Conservation (phyloP, 2,797 vertebrate genomes). For the Tadarida brasiliensis region DNA sequence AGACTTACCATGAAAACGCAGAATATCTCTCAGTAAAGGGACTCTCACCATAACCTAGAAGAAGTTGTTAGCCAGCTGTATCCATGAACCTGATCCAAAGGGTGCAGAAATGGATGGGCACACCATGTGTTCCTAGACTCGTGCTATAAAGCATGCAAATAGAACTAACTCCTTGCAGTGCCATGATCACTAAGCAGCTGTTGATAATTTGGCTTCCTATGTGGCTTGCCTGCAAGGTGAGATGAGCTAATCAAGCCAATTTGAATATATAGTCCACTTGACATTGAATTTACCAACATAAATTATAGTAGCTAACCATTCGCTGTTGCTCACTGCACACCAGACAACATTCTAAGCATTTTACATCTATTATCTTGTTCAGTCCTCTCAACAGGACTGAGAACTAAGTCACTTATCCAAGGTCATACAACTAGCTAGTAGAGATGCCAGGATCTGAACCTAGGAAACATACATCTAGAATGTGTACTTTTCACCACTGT, state of each 20-base stretch:
- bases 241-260: constrained; percentile 56
- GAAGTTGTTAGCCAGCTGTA: background rate
- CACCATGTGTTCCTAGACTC: background rate
- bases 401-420: background rate
- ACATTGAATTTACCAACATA: background rate
- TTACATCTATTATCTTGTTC: background rate
- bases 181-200: background rate
- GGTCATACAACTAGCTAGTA: background rate
- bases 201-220: constrained; percentile 38
- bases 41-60: background rate
- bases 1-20: background rate
- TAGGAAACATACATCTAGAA: background rate
- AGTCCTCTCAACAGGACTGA: background rate
- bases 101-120: background rate
- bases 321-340: background rate
- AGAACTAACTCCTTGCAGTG: constrained; percentile 24
- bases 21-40: background rate
- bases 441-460: background rate
- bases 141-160: background rate
- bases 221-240: background rate
- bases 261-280: constrained; percentile 43
- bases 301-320: background rate
- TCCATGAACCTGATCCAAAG: background rate
- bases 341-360: constrained; percentile 2
- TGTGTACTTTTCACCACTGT: background rate